phyloP scores from a whole-genome alignment of 2,113 vertebrate genomes.

The Isichthys henryi region DNA sequence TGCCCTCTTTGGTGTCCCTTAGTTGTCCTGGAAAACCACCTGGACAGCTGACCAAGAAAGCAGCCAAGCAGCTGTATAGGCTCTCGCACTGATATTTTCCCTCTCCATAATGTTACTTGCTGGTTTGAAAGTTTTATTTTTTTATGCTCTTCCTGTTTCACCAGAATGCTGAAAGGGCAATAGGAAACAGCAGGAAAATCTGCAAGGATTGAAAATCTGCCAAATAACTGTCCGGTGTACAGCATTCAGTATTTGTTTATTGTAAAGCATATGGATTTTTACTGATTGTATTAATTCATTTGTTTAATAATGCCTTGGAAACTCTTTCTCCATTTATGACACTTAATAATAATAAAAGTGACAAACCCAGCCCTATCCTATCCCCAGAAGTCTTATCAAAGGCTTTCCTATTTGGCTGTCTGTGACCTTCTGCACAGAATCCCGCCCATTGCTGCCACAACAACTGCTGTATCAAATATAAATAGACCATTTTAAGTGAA shows the following conservation, averaged over 20 bases:
- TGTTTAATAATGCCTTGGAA: background rate
- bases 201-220: background rate
- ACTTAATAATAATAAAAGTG: background rate
- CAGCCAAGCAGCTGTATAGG: background rate
- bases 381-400: constrained; percentile 6
- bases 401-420: constrained; percentile 18
- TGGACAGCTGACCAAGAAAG: constrained; percentile 13
- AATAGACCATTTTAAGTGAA: constrained; percentile 26
- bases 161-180: background rate
- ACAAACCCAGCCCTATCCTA: background rate
- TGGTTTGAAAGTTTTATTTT: background rate
- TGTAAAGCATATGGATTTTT: background rate
- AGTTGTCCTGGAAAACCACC: background rate
- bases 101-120: background rate
- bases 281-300: background rate
- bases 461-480: constrained; percentile 41
- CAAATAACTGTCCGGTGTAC: background rate
- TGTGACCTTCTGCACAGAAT: constrained; percentile 19
- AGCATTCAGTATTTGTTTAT: background rate
- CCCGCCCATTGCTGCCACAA: constrained; percentile 36
- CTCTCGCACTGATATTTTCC: background rate
- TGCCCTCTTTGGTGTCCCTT: background rate
- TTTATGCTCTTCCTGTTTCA: background rate
- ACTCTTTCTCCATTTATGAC: background rate
- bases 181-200: background rate